A percentile compares a stretch with the other conserved stretches of the same genome.
phyloP scores from a whole-genome alignment of 2,888 invertebrate species.

The Epirrhoe tristata region DNA sequence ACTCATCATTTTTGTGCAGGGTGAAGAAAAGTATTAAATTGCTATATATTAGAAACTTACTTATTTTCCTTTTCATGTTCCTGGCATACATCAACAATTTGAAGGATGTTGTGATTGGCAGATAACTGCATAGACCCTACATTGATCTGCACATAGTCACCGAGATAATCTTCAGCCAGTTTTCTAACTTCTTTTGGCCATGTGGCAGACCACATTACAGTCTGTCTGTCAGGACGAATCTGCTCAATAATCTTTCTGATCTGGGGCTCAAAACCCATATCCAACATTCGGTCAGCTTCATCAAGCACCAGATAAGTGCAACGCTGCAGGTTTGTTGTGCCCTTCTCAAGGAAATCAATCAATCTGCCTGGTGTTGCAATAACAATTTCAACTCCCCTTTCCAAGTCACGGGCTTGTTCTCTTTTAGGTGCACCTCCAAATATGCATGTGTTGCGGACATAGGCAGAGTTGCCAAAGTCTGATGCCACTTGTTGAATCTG shows the following conservation, averaged over 20 bases:
- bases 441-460: slow-evolving; percentile 93
- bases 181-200: slow-evolving; percentile 98
- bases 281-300: slow-evolving; percentile 97
- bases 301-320: slow-evolving; percentile 95
- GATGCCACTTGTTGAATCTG: slow-evolving; percentile 93
- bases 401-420: slow-evolving; percentile 89
- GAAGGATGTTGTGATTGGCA: slow-evolving; percentile 96
- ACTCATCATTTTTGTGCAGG: slow-evolving; percentile 57
- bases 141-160: slow-evolving; percentile 95
- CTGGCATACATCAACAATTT: slow-evolving; percentile 94
- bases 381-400: slow-evolving; percentile 93
- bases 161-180: slow-evolving; percentile 96
- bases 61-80: slow-evolving; percentile 93
- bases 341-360: slow-evolving; percentile 93
- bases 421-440: slow-evolving; percentile 97
- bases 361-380: slow-evolving; percentile 96
- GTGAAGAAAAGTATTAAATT: slow-evolving; percentile 1
- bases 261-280: slow-evolving; percentile 99
- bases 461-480: slow-evolving; percentile 91
- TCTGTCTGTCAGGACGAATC: slow-evolving; percentile 97
- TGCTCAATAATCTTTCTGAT: slow-evolving; percentile 97
- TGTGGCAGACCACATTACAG: slow-evolving; percentile 99
- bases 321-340: slow-evolving; percentile 89
- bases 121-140: slow-evolving; percentile 94
- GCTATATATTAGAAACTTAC: slow-evolving; percentile 59